Conservation (phyloP, 2,888 invertebrate genomes). For the Caradrina clavipalpis region DNA sequence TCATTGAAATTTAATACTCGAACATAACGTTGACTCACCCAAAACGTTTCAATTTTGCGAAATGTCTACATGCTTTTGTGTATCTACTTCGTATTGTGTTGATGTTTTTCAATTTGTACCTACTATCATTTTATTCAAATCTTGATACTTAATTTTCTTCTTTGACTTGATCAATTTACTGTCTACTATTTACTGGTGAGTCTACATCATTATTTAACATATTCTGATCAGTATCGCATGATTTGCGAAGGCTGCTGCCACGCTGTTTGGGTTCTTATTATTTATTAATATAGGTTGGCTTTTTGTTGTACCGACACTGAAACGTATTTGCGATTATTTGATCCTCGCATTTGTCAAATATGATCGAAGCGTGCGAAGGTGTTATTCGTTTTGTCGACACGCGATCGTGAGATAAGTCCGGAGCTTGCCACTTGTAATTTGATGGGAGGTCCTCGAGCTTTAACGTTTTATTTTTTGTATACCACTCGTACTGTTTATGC, state of each 20-base stretch:
- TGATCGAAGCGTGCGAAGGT: slow-evolving; percentile 82
- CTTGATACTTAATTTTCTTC: slow-evolving; percentile 67
- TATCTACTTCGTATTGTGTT: slow-evolving; percentile 52
- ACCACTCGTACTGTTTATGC: slow-evolving; percentile 55
- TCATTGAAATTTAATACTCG: slow-evolving; percentile 84
- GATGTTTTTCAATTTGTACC: slow-evolving; percentile 48
- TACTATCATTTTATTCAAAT: slow-evolving; percentile 55
- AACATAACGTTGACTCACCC: slow-evolving; percentile 81
- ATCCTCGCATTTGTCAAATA: slow-evolving; percentile 84
- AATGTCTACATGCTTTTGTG: slow-evolving; percentile 72
- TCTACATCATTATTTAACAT: slow-evolving; percentile 76
- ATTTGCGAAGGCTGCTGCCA: slow-evolving; percentile 62
- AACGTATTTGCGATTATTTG: slow-evolving; percentile 79
- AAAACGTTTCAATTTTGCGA: slow-evolving; percentile 78
- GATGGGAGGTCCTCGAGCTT: slow-evolving; percentile 80
- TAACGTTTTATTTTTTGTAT: slow-evolving; percentile 69
- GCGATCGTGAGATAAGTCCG: slow-evolving; percentile 82
- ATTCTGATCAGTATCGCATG: slow-evolving; percentile 73
- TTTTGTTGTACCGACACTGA: slow-evolving; percentile 59
- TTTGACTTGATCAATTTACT: slow-evolving; percentile 71
- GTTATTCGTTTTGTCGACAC: slow-evolving; percentile 86
- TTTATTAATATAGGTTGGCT: slow-evolving; percentile 64
- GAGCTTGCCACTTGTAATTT: slow-evolving; percentile 84
- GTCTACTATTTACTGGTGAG: slow-evolving; percentile 70
- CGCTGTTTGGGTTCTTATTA: slow-evolving; percentile 69